Evolutionary conservation across 1,140 invertebrate species (phyloP), one percentile per base, ranked within the genome.

Genomic region (Leptopilina clavipes): DNA sequence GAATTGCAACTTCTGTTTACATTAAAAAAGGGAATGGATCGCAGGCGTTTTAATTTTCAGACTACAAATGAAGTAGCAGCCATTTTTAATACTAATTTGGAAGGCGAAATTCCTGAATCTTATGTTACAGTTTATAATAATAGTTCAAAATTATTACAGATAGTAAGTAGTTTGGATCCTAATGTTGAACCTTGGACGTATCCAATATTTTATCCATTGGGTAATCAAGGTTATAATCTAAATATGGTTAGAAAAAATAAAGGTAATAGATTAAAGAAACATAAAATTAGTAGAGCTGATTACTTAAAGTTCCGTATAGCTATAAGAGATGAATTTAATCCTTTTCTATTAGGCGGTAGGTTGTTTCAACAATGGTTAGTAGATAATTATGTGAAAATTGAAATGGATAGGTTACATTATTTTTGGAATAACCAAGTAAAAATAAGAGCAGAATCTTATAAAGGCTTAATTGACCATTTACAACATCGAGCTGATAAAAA

Each of bases 41-140:
- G 11, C 3, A 14, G 45, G 14, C 45, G 45, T 48, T 48, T 12
- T n/a, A 48, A 48, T 48, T 48, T 48, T 48, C 45, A 48, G n/a
- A 48, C 12, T 14, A 48, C 45, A 12, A 48, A 48, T 48, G 45
- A 48, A n/a, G 45, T 48, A 14, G 45, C 45, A 12, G 45, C 45
- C 3, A 48, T 48, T n/a, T 48, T 48, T n/a, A 48, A 48, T 48
- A 48, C 45, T 12, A 48, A 48, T 48, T 48, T 11, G 12, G 11
- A 48, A 48, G 45, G 45, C 1, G 11, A 48, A n/a, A 48, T 14
- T 48, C 45, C 45, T 48, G 45, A 48, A 48, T 48, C 45, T 14
- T 48, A 48, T 48, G 45, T 48, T 14, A 48, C 45, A 48, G n/a
- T 48, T 48, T 48, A 48, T n/a, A 48, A 48, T 59, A 56, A 19